A percentile compares a stretch with the other conserved stretches of the same genome.
phyloP scores from a whole-genome alignment of 2,113 vertebrate genomes.

The Corythornis madagascariensis region DNA sequence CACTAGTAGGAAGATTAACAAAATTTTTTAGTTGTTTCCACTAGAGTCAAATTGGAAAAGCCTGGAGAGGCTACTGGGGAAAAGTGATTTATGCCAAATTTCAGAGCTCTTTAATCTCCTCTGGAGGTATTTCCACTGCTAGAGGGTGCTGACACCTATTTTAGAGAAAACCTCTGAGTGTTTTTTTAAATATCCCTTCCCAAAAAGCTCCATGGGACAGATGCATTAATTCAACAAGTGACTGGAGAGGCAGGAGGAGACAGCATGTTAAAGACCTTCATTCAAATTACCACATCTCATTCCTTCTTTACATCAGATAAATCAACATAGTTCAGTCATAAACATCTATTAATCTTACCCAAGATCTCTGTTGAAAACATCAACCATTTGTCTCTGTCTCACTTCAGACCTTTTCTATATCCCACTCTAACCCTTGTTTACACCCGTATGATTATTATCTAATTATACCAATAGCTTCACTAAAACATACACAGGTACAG shows the following conservation, averaged over 20 bases:
- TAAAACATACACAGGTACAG: constrained; percentile 43
- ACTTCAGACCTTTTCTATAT: not conserved
- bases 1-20: not conserved
- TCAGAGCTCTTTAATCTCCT: not conserved
- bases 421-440: not conserved
- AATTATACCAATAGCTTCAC: constrained; percentile 30
- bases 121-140: not conserved
- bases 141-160: not conserved
- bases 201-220: not conserved
- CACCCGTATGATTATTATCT: not conserved
- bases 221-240: not conserved
- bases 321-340: not conserved
- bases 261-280: not conserved
- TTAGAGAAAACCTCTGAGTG: not conserved
- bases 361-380: not conserved
- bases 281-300: not conserved
- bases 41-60: not conserved
- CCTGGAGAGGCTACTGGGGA: not conserved
- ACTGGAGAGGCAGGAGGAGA: not conserved
- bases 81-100: not conserved
- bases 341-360: not conserved
- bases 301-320: not conserved
- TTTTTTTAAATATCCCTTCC: not conserved
- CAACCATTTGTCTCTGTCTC: not conserved
- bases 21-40: not conserved